Conservation (phyloP, 1,140 invertebrate genomes). For the Bradysia coprophila region DNA sequence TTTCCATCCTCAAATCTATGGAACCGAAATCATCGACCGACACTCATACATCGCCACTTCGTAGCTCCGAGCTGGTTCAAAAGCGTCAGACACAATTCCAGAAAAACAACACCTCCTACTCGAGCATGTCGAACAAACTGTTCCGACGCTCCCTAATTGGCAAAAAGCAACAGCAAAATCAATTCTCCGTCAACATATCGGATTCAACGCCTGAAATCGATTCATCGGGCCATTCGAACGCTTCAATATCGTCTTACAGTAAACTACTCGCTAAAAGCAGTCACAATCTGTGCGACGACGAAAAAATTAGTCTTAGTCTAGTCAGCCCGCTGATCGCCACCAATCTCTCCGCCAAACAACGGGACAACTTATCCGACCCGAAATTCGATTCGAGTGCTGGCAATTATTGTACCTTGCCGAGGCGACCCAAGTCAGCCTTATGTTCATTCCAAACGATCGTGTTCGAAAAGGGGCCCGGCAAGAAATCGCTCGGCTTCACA, state of each 20-base stretch:
- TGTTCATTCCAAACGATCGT: constrained; percentile 50
- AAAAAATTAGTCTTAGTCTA: constrained; percentile 18
- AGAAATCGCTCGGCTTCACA: constrained; percentile 75
- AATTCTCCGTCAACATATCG: no score
- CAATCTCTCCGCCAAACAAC: constrained; percentile 24
- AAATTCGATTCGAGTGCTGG: constrained; percentile 30
- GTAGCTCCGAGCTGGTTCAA: constrained; percentile 10
- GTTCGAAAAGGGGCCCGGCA: constrained; percentile 65
- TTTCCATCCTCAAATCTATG: no score
- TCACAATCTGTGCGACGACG: constrained; percentile 5
- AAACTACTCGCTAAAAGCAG: constrained; percentile 8
- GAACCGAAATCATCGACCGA: constrained; percentile 21
- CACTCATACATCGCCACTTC: constrained; percentile 9
- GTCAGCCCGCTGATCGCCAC: constrained; percentile 22
- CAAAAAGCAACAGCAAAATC: no score
- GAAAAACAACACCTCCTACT: constrained; percentile 34
- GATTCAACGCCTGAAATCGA: no score
- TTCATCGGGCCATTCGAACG: no score
- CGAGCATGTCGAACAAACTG: constrained; percentile 35
- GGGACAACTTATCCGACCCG: constrained; percentile 13
- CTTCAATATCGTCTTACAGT: no score
- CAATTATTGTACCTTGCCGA: constrained; percentile 49
- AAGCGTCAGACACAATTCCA: constrained; percentile 32
- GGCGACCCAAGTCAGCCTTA: constrained; percentile 38
- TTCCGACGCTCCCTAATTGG: constrained; percentile 30